These are phyloP conservation scores for Trichopria drosophilae DNA, from an alignment of 2,888 invertebrate genomes.

Conservation along the genomic window DNA sequence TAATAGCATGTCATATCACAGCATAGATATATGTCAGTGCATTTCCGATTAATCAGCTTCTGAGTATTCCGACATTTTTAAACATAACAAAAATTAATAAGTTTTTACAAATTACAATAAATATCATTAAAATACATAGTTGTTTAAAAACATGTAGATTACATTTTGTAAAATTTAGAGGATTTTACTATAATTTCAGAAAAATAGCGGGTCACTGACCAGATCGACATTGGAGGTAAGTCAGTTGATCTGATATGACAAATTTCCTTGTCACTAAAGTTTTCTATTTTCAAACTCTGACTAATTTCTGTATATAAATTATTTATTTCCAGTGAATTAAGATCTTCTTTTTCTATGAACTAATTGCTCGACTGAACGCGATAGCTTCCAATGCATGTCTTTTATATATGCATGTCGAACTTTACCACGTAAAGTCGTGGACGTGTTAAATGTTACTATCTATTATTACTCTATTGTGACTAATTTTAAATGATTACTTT, in stretches of 20 bases:
- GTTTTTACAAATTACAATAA: no score
- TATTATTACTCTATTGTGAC: no score
- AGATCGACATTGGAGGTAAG: constrained; percentile 41
- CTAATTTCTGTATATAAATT: neutral
- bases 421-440: no score
- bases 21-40: no score
- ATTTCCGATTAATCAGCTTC: no score
- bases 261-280: neutral
- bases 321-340: neutral
- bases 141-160: no score
- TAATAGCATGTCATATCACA: no score
- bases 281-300: constrained; percentile 2
- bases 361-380: neutral
- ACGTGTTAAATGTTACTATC: no score
- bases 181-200: constrained; percentile 41
- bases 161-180: neutral
- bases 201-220: constrained; percentile 32
- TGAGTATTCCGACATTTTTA: no score
- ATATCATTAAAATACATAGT: no score
- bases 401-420: constrained; percentile 7
- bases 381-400: neutral
- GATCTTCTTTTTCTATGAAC: constrained; percentile 3
- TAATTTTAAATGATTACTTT: no score
- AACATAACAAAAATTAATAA: no score
- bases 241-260: constrained; percentile 18